Base-by-base conservation (phyloP, 2,797 vertebrate species). In the Sternarchorhynchus goeldii region DNA sequence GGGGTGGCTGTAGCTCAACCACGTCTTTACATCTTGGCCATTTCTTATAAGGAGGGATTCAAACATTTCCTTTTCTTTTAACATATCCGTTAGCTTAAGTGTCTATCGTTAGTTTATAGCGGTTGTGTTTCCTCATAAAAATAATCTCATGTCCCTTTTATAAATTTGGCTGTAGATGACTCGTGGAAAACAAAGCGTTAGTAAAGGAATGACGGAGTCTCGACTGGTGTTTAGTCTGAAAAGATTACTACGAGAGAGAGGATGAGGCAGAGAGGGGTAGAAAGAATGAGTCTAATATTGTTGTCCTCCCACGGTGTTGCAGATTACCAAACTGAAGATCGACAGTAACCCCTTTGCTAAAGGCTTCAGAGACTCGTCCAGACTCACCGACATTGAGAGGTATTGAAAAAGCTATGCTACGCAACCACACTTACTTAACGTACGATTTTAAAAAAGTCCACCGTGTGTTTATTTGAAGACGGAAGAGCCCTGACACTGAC, bases 241-340 rank as follows among this genome's bases (percentile, higher is more conserved):
- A 8, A 78, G 76, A 78, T 71, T 55, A 16, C 18, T 45, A 62
- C 57, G 53, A 32, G 17, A 32, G 58, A 53, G 36, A 68, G 36
- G n/a, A 25, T 41, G 69, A 57, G 50, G 72, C 41, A 64, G 58
- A 66, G 34, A 73, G 58, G 67, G 58, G 53, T 20, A 62, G 17
- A 45, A 14, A 65, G 45, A 70, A 21, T 41, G 59, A 71, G 75
- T 65, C 25, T 80, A 63, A 81, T 74, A 57, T 65, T 3, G 3
- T 20, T 56, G 2, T 16, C 29, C n/a, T 73, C 21, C 41, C 39
- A 71, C 58, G 41, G 41, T 71, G 76, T 85, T 85, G 84, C 92
- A 99, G 97, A 99, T 99, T 91, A 99, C 97, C 87, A 99, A 99
- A 88, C 89, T 99, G 93, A 99, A 99, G 95, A 99, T 99, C 82